Base-by-base conservation (phyloP, 2,113 vertebrate genomes). In the Myrmecobius fasciatus region DNA sequence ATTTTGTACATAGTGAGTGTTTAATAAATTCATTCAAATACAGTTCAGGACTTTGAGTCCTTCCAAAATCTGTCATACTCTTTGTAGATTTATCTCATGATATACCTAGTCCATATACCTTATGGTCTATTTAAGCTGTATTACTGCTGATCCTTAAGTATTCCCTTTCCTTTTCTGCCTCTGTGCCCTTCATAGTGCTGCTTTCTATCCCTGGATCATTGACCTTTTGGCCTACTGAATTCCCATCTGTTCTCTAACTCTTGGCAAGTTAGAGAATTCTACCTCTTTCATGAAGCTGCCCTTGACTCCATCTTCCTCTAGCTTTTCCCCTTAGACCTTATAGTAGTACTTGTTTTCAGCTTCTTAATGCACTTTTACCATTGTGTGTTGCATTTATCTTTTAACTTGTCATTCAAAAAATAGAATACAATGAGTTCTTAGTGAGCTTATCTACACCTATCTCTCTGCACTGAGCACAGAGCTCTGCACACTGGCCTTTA, bases 171-270 rank as follows among this genome's bases (percentile, higher is more conserved):
- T 56, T 56, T 56, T 56, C 26, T 93, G 49, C 53, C 36, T 2
- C 43, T 22, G 83, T 51, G 26, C 53, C 51, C 90, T 94, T 95
- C 25, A 43, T 75, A 60, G 4, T 88, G 5, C 43, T 94, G 56
- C 92, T 43, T 47, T 94, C 14, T 89, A 25, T 96, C 25, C 51
- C 25, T 94, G 53, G 92, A 94, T 92, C 92, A 83, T 31, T 53
- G 93, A 94, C 12, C n/a, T 83, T 90, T 90, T 89, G 2, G 47
- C 83, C 28, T 94, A 96, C 93, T 24, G 46, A 93, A 93, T 92
- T 92, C 49, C 46, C n/a, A 75, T 43, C 51, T 94, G 88, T 93
- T 53, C 89, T 95, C 96, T 92, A 92, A 89, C n/a, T n/a, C 54
- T 94, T 52, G 25, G 49, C 89, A 51, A 10, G 93, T 93, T 3